Percentiles rank a stretch among this genome's conserved stretches.
Conservation (phyloP, 1,140 invertebrate genomes). For the Rhopalosiphum padi region DNA sequence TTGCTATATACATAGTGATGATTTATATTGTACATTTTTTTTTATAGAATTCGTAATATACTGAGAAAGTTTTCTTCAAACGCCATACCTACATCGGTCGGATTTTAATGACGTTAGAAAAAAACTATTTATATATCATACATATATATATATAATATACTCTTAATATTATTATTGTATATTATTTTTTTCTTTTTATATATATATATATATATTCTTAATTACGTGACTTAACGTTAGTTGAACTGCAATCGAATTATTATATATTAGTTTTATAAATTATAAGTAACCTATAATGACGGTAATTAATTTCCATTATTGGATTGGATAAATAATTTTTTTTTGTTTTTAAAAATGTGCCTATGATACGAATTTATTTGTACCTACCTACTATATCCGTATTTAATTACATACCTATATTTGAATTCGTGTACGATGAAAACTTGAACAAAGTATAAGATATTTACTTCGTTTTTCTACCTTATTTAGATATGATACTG, state of each 20-base stretch:
- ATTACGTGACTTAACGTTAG: neutral
- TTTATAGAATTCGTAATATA: neutral
- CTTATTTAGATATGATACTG: too few relatives aligned
- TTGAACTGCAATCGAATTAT: neutral
- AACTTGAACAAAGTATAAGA: neutral
- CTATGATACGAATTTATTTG: neutral
- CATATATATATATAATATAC: neutral
- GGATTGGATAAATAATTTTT: neutral
- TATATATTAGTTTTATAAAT: neutral
- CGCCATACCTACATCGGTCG: neutral
- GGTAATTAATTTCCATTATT: neutral
- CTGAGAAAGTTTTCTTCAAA: neutral
- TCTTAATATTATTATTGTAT: neutral
- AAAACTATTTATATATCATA: neutral
- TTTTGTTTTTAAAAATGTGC: neutral
- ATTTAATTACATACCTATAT: neutral
- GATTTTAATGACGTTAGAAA: constrained; percentile 23
- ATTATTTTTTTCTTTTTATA: neutral
- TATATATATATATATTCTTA: neutral
- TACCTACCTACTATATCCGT: neutral
- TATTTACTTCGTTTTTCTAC: too few relatives aligned
- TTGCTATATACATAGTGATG: neutral
- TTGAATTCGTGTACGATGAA: neutral
- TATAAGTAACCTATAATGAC: neutral
- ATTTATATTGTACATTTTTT: neutral